Base-by-base conservation (phyloP, 2,888 invertebrate genomes). In the Danaus chrysippus region DNA sequence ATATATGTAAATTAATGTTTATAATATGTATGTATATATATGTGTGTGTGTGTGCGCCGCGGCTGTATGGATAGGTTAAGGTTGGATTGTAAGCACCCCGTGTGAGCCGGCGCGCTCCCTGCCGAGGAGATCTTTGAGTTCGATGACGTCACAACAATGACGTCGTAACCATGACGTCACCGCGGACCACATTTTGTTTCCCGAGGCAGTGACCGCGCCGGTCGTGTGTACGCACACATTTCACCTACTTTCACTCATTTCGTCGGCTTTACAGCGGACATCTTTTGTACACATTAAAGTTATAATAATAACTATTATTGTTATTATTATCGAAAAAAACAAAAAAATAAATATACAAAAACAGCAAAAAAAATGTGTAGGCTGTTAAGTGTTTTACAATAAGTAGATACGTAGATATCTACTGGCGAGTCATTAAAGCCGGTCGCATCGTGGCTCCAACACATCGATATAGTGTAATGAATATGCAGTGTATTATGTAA, bases 51-150 rank as follows among this genome's bases (percentile, higher is more conserved):
- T 15, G 34, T 59, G 77, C 78, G 76, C 73, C 75, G 79, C 71
- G 78, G 72, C 71, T 81, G 72, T 72, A 62, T 19, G 81, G 77
- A 71, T 84, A 84, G 84, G 80, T 77, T 84, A 80, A 82, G 82
- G 78, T 76, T 77, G 83, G 82, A 77, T 76, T 74, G 87, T 86
- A 83, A 85, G 84, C 87, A 86, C 86, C 86, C 84, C 75, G 86
- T 82, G 85, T 78, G 67, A 56, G 54, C 56, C 46, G 66, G 13
- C 42, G 34, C 60, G 61, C 66, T 66, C 64, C 59, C 63, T 61
- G 61, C 64, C 62, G 70, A 43, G 55, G 56, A 12, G n/a, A 13
- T 13, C 1, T 10, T 13, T 44, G 23, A 11, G 34, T 13, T 44
- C 34, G 11, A 44, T 34, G 23, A 6, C 23, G 23, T 34, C 23